phyloP scores from a whole-genome alignment of 1,140 invertebrate species.

The Drosophila albomicans region DNA sequence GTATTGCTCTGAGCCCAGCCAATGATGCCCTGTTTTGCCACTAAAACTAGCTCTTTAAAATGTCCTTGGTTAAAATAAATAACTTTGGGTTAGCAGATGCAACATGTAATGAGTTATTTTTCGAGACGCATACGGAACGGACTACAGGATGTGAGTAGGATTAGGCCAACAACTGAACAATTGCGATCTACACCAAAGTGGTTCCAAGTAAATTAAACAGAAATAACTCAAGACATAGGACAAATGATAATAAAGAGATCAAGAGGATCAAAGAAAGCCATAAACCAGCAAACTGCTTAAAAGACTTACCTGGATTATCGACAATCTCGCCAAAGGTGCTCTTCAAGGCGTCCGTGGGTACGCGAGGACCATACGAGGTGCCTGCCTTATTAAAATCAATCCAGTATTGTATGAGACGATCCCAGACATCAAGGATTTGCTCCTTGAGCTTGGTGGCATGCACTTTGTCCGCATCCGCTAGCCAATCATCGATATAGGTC shows the following conservation, averaged over 20 bases:
- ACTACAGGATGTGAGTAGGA: conserved; percentile 42
- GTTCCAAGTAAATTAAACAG: neutral
- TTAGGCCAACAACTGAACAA: conserved; percentile 29
- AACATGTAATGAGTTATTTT: conserved; percentile 82
- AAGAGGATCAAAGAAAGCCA: conserved; percentile 8
- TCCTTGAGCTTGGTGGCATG: conserved; percentile 95
- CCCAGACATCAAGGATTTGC: conserved; percentile 96
- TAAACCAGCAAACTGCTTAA: neutral
- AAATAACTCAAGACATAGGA: conserved; percentile 45
- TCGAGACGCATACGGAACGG: conserved; percentile 53
- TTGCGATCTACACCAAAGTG: neutral
- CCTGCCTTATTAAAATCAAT: conserved; percentile 88
- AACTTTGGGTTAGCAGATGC: conserved; percentile 75
- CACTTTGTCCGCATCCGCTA: conserved; percentile 92
- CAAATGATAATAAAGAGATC: conserved; percentile 41
- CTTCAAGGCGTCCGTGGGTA: conserved; percentile 88
- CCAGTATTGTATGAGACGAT: conserved; percentile 96
- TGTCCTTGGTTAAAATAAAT: conserved; percentile 85
- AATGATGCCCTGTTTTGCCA: conserved; percentile 87
- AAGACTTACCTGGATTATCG: conserved; percentile 79
- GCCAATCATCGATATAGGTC: conserved; percentile 86
- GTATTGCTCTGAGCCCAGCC: conserved; percentile 96
- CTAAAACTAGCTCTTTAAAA: conserved; percentile 85
- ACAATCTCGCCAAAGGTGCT: conserved; percentile 87
- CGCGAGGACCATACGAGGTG: conserved; percentile 88